A percentile compares a stretch with the other conserved stretches of the same genome.
Conservation (phyloP, 1,140 invertebrate species). For the Eurosta solidaginis region DNA sequence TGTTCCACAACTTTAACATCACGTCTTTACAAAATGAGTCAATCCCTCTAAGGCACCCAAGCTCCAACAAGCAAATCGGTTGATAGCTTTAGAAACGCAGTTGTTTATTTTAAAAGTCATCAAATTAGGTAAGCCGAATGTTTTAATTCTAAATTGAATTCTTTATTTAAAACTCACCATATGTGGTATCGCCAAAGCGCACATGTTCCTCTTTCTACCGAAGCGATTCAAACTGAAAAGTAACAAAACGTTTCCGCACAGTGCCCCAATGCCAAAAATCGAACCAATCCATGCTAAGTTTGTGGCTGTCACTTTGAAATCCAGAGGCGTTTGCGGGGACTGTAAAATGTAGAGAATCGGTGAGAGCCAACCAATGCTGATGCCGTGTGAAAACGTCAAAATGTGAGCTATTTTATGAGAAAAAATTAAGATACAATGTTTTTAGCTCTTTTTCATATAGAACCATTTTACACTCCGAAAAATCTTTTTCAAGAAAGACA, state of each 20-base stretch:
- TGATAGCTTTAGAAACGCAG: too few relatives aligned
- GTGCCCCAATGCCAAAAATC: conserved; percentile 48
- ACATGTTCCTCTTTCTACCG: conserved; percentile 60
- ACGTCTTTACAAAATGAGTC: too few relatives aligned
- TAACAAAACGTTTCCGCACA: conserved; percentile 52
- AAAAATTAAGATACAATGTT: too few relatives aligned
- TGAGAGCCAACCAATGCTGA: conserved; percentile 61
- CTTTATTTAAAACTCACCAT: conserved; percentile 42
- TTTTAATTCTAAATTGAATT: not conserved
- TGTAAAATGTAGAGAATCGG: conserved; percentile 52
- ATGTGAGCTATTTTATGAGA: conserved; percentile 54
- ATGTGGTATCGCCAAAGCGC: conserved; percentile 56
- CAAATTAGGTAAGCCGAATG: too few relatives aligned
- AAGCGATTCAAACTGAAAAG: conserved; percentile 55
- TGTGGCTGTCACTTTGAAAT: conserved; percentile 44
- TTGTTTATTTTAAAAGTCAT: too few relatives aligned
- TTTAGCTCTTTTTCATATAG: too few relatives aligned
- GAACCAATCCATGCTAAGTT: conserved; percentile 58
- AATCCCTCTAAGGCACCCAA: too few relatives aligned
- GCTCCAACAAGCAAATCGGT: too few relatives aligned
- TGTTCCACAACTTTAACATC: too few relatives aligned
- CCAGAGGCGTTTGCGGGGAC: conserved; percentile 41
- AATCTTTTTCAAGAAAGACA: too few relatives aligned
- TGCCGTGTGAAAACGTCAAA: conserved; percentile 60
- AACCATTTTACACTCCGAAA: too few relatives aligned